Conservation (phyloP, 1,140 invertebrate genomes). For the Drosophila micromelanica region DNA sequence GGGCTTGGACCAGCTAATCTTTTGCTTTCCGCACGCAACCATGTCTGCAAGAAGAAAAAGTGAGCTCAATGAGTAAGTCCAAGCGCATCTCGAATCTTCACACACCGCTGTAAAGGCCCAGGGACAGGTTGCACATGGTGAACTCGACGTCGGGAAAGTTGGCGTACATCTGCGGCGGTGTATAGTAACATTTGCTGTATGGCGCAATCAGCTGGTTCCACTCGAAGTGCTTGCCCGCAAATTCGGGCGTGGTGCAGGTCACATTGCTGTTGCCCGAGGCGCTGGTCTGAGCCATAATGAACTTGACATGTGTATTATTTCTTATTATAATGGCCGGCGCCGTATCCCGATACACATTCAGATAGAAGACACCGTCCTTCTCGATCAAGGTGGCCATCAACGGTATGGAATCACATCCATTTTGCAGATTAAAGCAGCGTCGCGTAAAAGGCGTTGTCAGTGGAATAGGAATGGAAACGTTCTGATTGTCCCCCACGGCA, state of each 20-base stretch:
- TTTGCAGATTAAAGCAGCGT: constrained; percentile 75
- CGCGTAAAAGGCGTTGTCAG: constrained; percentile 66
- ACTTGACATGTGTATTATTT: constrained; percentile 73
- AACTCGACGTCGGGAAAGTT: constrained; percentile 80
- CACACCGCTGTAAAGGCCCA: constrained; percentile 63
- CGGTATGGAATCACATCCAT: constrained; percentile 64
- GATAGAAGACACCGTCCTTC: constrained; percentile 70
- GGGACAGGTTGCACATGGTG: constrained; percentile 72
- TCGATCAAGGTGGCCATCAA: constrained; percentile 71
- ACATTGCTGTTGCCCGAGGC: constrained; percentile 76
- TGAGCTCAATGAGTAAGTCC: too few species aligned
- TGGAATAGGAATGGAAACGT: constrained; percentile 75
- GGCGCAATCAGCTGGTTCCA: constrained; percentile 73
- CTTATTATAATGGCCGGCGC: constrained; percentile 66
- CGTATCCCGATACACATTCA: constrained; percentile 70
- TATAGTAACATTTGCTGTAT: constrained; percentile 73
- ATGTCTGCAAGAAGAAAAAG: constrained; percentile 20
- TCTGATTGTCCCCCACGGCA: constrained; percentile 27
- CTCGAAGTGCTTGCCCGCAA: constrained; percentile 71
- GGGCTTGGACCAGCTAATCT: constrained; percentile 85
- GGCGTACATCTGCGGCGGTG: constrained; percentile 76
- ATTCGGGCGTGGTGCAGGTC: constrained; percentile 66
- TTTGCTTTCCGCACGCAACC: constrained; percentile 32
- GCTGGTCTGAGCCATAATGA: constrained; percentile 77
- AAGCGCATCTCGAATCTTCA: background rate